Percentiles rank a stretch among this genome's conserved stretches.
Conservation (phyloP, 2,113 vertebrate species). For the Cyprinodon tularosa region DNA sequence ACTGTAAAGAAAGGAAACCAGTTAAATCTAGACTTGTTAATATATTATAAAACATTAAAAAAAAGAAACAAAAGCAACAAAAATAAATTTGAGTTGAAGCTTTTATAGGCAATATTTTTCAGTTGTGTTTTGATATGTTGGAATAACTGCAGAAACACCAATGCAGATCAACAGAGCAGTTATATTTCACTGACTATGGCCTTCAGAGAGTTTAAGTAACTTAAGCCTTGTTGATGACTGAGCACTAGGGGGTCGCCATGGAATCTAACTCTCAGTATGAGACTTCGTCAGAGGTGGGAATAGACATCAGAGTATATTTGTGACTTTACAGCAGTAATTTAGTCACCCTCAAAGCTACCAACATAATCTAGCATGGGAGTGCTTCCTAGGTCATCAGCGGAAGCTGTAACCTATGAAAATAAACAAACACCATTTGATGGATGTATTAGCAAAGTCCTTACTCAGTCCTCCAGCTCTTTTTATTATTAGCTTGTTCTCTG, state of each 20-base stretch:
- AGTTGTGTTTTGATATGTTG: conserved; percentile 3
- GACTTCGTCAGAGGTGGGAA: conserved; percentile 37
- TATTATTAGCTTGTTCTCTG: conserved; percentile 38
- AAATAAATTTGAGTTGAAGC: not conserved
- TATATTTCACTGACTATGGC: conserved; percentile 22
- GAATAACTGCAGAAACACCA: not conserved
- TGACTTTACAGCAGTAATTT: conserved; percentile 24
- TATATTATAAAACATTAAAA: not conserved
- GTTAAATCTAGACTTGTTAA: not conserved
- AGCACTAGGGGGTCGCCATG: not conserved
- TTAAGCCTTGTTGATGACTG: conserved; percentile 4
- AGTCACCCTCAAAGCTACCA: not conserved
- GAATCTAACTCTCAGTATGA: conserved; percentile 25
- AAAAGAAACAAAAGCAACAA: not conserved
- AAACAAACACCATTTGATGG: conserved; percentile 53
- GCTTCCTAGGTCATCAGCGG: conserved; percentile 2
- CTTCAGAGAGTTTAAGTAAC: conserved; percentile 16
- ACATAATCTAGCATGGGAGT: not conserved
- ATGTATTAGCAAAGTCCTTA: conserved; percentile 33
- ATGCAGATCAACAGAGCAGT: conserved; percentile 6
- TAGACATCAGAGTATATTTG: conserved; percentile 14
- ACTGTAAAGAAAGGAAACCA: not conserved
- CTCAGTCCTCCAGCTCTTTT: conserved; percentile 28
- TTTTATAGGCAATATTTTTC: not conserved
- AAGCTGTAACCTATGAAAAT: conserved; percentile 21